Base-by-base conservation (phyloP, 2,888 invertebrate genomes). In the Eristalis intricaria region DNA sequence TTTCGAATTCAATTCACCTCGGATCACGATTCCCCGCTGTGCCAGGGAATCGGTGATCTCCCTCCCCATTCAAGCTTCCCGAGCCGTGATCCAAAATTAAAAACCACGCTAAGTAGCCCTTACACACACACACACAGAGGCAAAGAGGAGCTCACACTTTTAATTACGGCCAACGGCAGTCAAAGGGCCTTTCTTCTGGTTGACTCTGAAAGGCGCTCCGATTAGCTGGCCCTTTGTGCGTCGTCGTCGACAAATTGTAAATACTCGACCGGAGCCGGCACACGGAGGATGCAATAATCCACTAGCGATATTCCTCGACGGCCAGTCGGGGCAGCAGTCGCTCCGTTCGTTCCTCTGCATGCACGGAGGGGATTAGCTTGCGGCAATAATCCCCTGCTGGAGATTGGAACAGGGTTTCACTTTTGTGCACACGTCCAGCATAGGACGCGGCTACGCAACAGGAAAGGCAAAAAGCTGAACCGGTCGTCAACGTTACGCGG, bases 371-470 rank as follows among this genome's bases (percentile, higher is more conserved):
- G 87, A 87, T 87, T 87, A 87, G 80, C 87, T 87, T 87, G 82
- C 84, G 83, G 87, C 80, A 84, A 87, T 87, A 87, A 84, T 87
- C 86, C 86, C 75, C 78, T 58, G 66, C 83, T 83, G 79, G 74
- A 79, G 83, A 86, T 70, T 70, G 82, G 78, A 61, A 78, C 77
- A 65, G 77, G 77, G 82, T 69, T 80, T 80, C 68, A 73, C 56
- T 22, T 69, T 76, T 60, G 40, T 58, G 71, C 56, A 78, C 29
- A 19, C 43, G 71, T n/a, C 50, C 64, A 74, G 65, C 69, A 71
- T 35, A 26, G 22, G 29, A 23, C 80, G 71, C 56, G 76, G 70
- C 61, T 4, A 65, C 69, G 38, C 74, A 78, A 78, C 82, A 75
- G 70, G 74, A 87, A 83, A 83, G 58, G 66, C 29, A 73, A 71